Evolutionary conservation across 2,113 vertebrate species (phyloP), one percentile per base, ranked within the genome.

Genomic region (Euleptes europaea): DNA sequence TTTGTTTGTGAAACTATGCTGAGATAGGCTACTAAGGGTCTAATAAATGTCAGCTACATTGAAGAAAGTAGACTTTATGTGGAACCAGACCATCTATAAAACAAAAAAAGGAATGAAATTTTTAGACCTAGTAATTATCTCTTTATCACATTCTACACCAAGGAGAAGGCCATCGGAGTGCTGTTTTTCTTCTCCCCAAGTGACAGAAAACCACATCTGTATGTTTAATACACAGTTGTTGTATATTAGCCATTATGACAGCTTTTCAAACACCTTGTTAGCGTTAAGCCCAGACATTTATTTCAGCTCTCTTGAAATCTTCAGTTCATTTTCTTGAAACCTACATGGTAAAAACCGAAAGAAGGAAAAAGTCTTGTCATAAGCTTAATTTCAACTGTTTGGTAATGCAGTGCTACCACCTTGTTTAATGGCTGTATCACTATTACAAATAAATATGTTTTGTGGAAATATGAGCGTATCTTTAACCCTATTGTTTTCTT

Each of bases 321-420:
- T 90, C 80, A 93, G 44, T 82, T 84, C 76, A 83, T 31, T 82
- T 94, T 94, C 67, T 57, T 92, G 65, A 89, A 3, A 69, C 91
- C 94, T 95, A 86, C 13, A 3, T 0, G 10, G 65, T 57, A 44
- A 89, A 23, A 54, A 47, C 9, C 23, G 69, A 82, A 79, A 77
- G 79, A 82, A 67, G 51, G 31, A 19, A 47, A 82, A 17, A 82
- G 0, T 0, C 2, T 1, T 2, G 47, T 93, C 35, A 92, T 14
- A 73, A 26, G 76, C 1, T 26, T 63, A 7, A 60, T 15, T 51
- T 85, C 31, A 66, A 13, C 17, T 1, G 28, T 13, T 33, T 23
- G 28, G 11, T 80, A 26, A 51, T 47, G 28, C 33, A 63, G 60
- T 63, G 60, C 60, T 63, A 28, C 60, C 60, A 63, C 60, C 60